Evolutionary conservation across 2,113 vertebrate genomes (phyloP).

Genomic region (Sorex araneus): DNA sequence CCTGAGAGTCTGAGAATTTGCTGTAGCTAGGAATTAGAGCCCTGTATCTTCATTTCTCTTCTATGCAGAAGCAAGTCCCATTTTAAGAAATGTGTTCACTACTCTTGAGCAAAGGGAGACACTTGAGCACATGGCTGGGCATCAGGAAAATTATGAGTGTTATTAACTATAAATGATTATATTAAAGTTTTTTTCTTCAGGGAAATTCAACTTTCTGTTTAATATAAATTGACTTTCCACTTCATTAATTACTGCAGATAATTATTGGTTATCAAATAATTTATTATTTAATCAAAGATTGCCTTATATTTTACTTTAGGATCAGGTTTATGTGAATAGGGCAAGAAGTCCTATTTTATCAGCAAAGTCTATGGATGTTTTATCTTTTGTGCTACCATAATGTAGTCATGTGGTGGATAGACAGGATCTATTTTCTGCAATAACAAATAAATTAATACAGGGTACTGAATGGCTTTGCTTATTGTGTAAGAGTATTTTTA

Average conservation of each 20-base stretch:
- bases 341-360: neutral
- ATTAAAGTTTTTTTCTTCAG: conserved; percentile 30
- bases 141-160: conserved; percentile 8
- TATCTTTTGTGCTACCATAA: neutral
- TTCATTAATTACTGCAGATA: conserved; percentile 40
- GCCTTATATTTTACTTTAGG: conserved; percentile 9
- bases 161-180: conserved; percentile 41
- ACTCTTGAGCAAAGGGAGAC: neutral
- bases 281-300: conserved; percentile 35
- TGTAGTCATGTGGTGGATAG: neutral
- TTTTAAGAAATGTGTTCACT: conserved; percentile 35
- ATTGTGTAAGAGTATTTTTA: neutral
- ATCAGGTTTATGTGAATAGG: neutral
- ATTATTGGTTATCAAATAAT: neutral
- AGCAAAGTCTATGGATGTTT: neutral
- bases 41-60: conserved; percentile 9
- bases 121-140: neutral
- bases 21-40: conserved; percentile 20
- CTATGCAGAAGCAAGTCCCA: conserved; percentile 30
- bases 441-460: neutral
- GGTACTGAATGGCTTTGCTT: neutral
- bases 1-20: conserved; percentile 36
- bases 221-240: neutral
- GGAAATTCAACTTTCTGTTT: conserved; percentile 6
- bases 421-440: neutral